Conservation (phyloP, 2,797 vertebrate species). For the Sebastes minor region DNA sequence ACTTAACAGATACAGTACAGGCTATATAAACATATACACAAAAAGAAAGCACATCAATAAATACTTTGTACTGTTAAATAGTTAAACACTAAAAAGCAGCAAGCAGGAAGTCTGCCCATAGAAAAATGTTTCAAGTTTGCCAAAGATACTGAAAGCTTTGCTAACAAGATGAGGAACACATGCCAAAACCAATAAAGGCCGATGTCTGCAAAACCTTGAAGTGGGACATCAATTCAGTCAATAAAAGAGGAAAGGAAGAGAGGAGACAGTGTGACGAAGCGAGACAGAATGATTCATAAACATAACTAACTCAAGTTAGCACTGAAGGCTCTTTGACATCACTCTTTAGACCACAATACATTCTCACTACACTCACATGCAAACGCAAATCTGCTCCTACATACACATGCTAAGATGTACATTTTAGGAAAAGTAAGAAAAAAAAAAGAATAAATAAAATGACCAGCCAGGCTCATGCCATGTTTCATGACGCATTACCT, state of each 20-base stretch:
- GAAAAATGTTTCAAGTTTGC: neutral
- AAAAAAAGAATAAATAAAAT: neutral
- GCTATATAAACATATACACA: neutral
- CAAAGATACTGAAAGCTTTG: neutral
- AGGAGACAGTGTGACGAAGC: neutral
- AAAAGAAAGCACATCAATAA: neutral
- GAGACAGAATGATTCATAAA: neutral
- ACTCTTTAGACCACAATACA: neutral
- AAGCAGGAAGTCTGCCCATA: neutral
- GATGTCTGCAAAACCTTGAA: conserved; percentile 2
- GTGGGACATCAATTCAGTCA: conserved; percentile 2
- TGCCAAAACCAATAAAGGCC: conserved; percentile 8
- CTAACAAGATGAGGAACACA: conserved; percentile 8
- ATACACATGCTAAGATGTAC: neutral
- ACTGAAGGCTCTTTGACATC: neutral
- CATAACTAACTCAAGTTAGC: neutral
- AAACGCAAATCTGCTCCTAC: neutral
- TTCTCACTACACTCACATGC: neutral
- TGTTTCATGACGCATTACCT: neutral
- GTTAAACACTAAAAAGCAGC: neutral
- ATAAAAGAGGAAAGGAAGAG: neutral
- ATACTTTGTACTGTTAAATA: neutral
- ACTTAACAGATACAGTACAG: neutral
- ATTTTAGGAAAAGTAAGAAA: neutral
- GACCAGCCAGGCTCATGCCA: neutral